Base-by-base conservation (phyloP, 1,140 invertebrate genomes). In the silkworm (Bombyx mori) region DNA sequence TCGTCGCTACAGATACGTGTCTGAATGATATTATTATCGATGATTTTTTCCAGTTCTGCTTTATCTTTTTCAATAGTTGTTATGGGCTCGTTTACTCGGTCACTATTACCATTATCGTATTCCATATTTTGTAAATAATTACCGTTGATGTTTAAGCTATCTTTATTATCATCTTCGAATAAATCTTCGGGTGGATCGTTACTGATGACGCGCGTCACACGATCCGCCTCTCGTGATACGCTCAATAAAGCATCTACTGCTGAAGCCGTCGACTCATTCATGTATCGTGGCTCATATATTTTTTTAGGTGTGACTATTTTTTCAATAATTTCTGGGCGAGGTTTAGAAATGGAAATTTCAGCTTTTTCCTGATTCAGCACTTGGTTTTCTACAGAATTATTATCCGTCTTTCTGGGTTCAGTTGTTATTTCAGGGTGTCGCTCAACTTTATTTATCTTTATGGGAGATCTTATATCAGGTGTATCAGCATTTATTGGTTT, bases 211-310 rank as follows among this genome's bases (percentile, higher is more conserved):
- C 75, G 80, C n/a, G 84, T 79, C n/a, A 87, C 81, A 60, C 74
- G 71, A 61, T 87, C 83, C 56, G 79, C 54, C 54, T 87, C 83
- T 60, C 83, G 63, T 7, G 82, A 85, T 6, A 87, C 83, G 63
- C 78, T 85, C 44, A 87, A 59, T 56, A 87, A 76, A 42, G 79
- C 80, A 65, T 85, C 83, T 42, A 87, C 83, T 42, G 83, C 83
- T 1, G 80, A 82, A n/a, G 80, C 79, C 48, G 82, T 86, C 44
- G 77, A 77, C 60, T 87, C 79, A 70, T 77, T 85, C 75, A 85
- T 76, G 61, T 62, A 79, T 8, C 73, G 69, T 26, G 56, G 57
- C 45, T 69, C 67, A 44, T 52, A 60, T n/a, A 58, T 43, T 46
- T 66, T 63, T 49, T 65, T 26, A 35, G 26, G 26, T 35, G 26